phyloP scores from a whole-genome alignment of 2,113 vertebrate genomes.

The Brachirus orientalis region DNA sequence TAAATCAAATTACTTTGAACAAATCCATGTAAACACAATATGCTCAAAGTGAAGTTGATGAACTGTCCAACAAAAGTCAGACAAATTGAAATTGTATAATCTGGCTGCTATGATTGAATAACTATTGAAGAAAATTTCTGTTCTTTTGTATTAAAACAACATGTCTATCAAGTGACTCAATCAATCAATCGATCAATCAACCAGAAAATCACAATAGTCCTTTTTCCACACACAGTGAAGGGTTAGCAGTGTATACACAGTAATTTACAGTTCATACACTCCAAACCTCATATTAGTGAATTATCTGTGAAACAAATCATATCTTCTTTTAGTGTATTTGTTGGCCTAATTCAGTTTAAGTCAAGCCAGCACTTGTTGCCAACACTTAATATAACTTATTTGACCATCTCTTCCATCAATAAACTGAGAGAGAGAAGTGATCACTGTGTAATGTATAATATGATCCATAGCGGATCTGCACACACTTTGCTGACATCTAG shows the following conservation, averaged over 20 bases:
- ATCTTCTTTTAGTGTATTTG: constrained; percentile 31
- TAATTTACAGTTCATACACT: constrained; percentile 3
- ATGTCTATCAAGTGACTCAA: too few relatives aligned
- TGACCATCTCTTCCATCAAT: constrained; percentile 37
- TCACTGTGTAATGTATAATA: constrained; percentile 21
- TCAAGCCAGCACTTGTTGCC: constrained; percentile 14
- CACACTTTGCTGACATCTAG: constrained; percentile 25
- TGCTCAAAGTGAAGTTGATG: too few relatives aligned
- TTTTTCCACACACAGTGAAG: background rate
- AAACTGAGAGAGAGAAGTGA: constrained; percentile 21
- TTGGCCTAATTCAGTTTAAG: background rate
- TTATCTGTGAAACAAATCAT: constrained; percentile 47
- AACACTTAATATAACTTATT: too few relatives aligned
- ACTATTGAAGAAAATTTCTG: too few relatives aligned
- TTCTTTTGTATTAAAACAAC: too few relatives aligned
- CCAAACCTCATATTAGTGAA: constrained; percentile 38
- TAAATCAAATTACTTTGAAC: too few relatives aligned
- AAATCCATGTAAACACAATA: too few relatives aligned
- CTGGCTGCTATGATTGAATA: too few relatives aligned
- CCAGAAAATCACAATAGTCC: too few relatives aligned
- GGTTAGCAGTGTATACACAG: constrained; percentile 17
- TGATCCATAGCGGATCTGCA: constrained; percentile 15
- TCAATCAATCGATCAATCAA: too few relatives aligned
- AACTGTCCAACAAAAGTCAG: too few relatives aligned
- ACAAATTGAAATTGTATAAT: too few relatives aligned